Evolutionary conservation across 2,113 vertebrate species (phyloP), one percentile per base, ranked within the genome.

Genomic region (Atractosteus spatula): DNA sequence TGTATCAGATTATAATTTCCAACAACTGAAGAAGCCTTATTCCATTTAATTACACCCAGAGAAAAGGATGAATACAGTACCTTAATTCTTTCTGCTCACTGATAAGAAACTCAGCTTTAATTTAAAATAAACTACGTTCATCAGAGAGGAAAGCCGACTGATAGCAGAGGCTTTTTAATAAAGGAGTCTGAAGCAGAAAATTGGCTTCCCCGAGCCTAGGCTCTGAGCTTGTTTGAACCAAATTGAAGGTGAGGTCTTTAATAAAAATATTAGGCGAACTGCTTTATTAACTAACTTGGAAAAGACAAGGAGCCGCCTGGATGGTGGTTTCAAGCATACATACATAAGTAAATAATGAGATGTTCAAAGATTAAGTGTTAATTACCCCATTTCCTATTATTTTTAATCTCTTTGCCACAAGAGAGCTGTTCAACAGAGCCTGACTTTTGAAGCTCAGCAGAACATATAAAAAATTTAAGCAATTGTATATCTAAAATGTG

Each of bases 81-180:
- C 78, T 75, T 65, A 64, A 73, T 83, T 83, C 81, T 83, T 81
- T 81, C 79, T 82, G 84, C 79, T 81, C 71, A 55, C 10, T 84
- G 89, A 92, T 91, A 91, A 91, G 89, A 77, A 91, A 86, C 86
- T 88, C 77, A 80, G 77, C 82, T 89, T 91, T 90, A 88, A 90
- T 90, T 80, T 81, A 82, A 82, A 82, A 83, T 83, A 81, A 82
- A 86, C 84, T 84, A 83, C 84, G 87, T 91, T 88, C 85, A 87
- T 88, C 86, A 86, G 81, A 79, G 81, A 82, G 78, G 79, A 82
- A 81, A 87, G 83, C 79, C 83, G 80, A 85, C 71, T 81, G 84
- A 88, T 82, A 87, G 81, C 74, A 77, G 68, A 45, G 66, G 82
- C 80, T 78, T 81, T 88, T 86, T 87, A 88, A 84, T 88, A 91